phyloP scores from a whole-genome alignment of 2,113 vertebrate species.

The Burhinus bistriatus region DNA sequence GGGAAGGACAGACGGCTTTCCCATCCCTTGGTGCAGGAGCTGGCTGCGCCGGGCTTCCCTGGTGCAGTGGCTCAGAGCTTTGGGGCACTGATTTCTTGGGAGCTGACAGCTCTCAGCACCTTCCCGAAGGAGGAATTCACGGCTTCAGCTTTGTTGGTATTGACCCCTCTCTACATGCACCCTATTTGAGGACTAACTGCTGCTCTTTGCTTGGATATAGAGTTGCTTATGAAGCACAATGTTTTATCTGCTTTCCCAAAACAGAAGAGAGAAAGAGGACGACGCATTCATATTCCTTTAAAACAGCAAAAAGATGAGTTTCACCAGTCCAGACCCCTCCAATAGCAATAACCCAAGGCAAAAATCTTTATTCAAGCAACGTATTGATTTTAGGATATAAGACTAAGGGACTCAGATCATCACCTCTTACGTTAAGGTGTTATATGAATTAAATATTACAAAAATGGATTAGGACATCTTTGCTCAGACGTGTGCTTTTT shows the following conservation, averaged over 20 bases:
- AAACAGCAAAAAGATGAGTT: neutral
- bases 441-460: neutral
- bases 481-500: neutral
- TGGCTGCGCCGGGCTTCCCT: accelerated
- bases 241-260: neutral
- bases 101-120: accelerated
- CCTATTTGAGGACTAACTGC: neutral
- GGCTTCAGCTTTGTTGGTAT: neutral
- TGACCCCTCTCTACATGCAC: neutral
- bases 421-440: neutral
- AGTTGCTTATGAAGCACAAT: neutral
- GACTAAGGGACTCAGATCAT: neutral
- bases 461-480: neutral
- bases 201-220: neutral
- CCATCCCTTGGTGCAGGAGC: accelerated
- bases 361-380: neutral
- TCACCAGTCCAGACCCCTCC: neutral
- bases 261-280: neutral
- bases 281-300: neutral
- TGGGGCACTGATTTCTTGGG: neutral
- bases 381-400: neutral
- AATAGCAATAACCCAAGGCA: neutral
- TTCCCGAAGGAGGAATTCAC: neutral
- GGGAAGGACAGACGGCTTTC: neutral
- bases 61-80: neutral